Evolutionary conservation across 1,140 invertebrate species (phyloP).

Genomic region (Drosophila nigrodunni): DNA sequence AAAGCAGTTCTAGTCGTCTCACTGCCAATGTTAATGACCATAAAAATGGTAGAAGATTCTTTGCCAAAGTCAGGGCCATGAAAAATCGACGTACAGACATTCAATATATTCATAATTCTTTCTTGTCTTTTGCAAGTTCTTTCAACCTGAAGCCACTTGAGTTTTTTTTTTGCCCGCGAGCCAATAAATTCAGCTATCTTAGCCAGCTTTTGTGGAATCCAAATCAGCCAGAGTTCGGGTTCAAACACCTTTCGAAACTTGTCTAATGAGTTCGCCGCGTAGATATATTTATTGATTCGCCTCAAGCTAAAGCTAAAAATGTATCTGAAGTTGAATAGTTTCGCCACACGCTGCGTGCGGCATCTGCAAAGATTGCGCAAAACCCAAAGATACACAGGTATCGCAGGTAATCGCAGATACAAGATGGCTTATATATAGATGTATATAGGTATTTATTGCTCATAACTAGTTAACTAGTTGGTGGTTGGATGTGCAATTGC

Average conservation of each 20-base stretch:
- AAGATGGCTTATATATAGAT: not conserved
- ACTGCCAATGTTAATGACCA: constrained; percentile 59
- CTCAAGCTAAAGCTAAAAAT: constrained; percentile 33
- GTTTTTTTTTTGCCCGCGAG: constrained; percentile 31
- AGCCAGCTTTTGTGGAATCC: not conserved
- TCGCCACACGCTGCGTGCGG: constrained; percentile 38
- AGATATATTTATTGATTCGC: constrained; percentile 58
- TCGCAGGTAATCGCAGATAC: not conserved
- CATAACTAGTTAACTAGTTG: constrained; percentile 13
- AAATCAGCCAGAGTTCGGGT: constrained; percentile 42
- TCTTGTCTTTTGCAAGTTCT: constrained; percentile 46
- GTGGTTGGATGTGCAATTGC: constrained; percentile 13
- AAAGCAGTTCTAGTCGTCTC: constrained; percentile 26
- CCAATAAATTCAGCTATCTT: constrained; percentile 39
- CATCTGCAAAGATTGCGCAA: constrained; percentile 39
- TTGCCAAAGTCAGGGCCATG: constrained; percentile 48
- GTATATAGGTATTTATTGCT: not conserved
- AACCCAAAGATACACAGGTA: constrained; percentile 12
- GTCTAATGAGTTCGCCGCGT: constrained; percentile 58
- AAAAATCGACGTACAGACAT: constrained; percentile 11
- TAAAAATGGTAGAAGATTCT: constrained; percentile 22
- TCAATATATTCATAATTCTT: constrained; percentile 65
- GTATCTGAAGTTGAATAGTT: constrained; percentile 37
- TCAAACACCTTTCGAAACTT: constrained; percentile 80
- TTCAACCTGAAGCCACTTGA: constrained; percentile 55